Percentiles rank a stretch among this genome's conserved stretches.
phyloP scores from a whole-genome alignment of 2,888 invertebrate species.

The Drepanosiphum platanoidis region DNA sequence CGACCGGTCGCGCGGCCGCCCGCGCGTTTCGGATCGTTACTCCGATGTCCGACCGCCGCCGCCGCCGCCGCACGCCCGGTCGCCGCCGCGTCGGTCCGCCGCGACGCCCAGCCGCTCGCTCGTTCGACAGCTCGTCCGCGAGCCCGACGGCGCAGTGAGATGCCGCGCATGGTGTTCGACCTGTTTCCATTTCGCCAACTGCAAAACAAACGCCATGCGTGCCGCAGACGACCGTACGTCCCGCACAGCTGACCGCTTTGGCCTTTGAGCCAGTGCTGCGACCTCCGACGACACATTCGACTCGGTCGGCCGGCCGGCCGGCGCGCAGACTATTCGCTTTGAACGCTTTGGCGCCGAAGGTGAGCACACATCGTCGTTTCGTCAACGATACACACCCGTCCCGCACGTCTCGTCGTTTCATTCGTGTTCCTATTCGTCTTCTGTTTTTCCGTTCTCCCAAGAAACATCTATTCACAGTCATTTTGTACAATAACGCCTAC shows the following conservation, averaged over 20 bases:
- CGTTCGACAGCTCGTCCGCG: neutral
- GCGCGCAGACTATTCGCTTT: neutral
- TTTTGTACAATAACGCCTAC: too few species aligned
- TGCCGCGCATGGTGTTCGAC: conserved; percentile 45
- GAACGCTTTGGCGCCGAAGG: neutral
- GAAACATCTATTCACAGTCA: neutral
- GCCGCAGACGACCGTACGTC: conserved; percentile 15
- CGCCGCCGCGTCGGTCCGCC: neutral
- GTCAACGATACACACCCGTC: too few species aligned
- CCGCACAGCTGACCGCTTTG: conserved; percentile 52
- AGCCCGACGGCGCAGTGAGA: conserved; percentile 1
- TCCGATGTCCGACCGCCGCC: neutral
- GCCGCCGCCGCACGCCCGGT: neutral
- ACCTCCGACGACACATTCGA: too few species aligned
- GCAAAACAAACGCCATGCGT: conserved; percentile 29
- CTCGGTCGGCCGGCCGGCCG: neutral
- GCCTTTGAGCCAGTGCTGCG: neutral
- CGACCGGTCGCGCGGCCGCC: too few species aligned
- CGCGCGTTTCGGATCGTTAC: too few species aligned
- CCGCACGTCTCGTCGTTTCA: too few species aligned
- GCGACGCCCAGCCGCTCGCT: neutral
- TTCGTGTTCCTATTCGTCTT: too few species aligned
- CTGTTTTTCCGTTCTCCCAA: too few species aligned
- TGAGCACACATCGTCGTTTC: neutral
- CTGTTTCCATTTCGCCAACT: conserved; percentile 8